Evolutionary conservation across 2,797 vertebrate species (phyloP), one percentile per base, ranked within the genome.

Genomic region (Bradypodion pumilum): DNA sequence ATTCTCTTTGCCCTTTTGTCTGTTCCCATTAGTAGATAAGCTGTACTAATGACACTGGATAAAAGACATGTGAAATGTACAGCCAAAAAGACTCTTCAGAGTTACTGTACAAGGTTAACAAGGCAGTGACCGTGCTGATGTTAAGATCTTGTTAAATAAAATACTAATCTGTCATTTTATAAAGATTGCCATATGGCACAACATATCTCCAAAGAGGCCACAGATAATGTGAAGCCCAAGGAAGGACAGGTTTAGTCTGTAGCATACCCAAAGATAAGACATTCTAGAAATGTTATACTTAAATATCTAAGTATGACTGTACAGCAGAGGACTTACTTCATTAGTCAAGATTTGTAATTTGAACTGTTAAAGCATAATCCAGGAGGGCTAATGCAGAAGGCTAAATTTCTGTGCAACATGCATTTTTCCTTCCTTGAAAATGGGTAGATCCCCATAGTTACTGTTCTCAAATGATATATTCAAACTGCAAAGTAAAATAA

Each of bases 11-110:
- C 52, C 88, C 90, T 27, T 25, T 69, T 1, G 12, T 91, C 89
- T 91, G 88, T 85, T 91, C 84, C 83, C 85, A 86, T 92, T 88
- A 91, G 90, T 49, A 86, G 62, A 85, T 56, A 42, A 70, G 40
- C 69, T 85, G 15, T 78, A 90, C 60, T 90, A 90, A 88, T 74
- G 84, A 86, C 59, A 79, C 63, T 85, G 90, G 72, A 83, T 93
- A 90, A 87, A 35, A 89, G 84, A 84, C 88, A 80, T 65, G 78
- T 81, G 90, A 93, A 94, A 90, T 40, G 79, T 7, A 2, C 68
- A 86, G 74, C 82, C 79, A 85, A 78, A 94, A 77, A 90, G 37
- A 72, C n/a, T 88, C 69, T 49, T 74, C 75, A 82, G 72, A 44
- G 68, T 74, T 70, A 92, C 84, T 82, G 59, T 10, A 5, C 74